phyloP scores from a whole-genome alignment of 2,888 invertebrate genomes.

The Torymus tubicola region DNA sequence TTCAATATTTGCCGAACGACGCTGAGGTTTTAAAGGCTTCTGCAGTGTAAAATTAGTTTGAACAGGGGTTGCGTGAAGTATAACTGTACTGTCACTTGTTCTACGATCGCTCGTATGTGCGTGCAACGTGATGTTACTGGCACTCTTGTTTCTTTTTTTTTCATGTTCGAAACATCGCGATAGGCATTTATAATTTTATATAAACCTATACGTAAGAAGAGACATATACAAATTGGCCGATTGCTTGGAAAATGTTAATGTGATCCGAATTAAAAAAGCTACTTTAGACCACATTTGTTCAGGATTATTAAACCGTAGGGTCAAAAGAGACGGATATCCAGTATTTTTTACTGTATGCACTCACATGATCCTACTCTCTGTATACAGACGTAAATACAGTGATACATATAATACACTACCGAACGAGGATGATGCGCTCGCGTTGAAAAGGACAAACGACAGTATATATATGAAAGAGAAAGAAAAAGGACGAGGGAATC shows the following conservation, averaged over 20 bases:
- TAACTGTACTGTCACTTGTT: too few relatives aligned
- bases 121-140: too few relatives aligned
- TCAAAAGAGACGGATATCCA: constrained; percentile 27
- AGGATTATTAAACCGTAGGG: constrained; percentile 21
- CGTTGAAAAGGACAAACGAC: background rate
- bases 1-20: too few relatives aligned
- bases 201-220: too few relatives aligned
- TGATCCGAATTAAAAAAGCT: constrained; percentile 29
- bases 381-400: background rate
- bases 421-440: background rate
- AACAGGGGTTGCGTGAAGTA: too few relatives aligned
- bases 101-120: too few relatives aligned
- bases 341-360: constrained; percentile 25
- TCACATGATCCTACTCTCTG: background rate
- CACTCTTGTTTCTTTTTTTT: too few relatives aligned
- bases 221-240: too few relatives aligned
- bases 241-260: background rate
- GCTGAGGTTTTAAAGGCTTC: background rate
- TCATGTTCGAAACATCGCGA: too few relatives aligned
- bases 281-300: constrained; percentile 32
- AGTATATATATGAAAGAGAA: background rate
- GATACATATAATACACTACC: background rate
- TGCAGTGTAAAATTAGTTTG: background rate
- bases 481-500: background rate
- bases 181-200: too few relatives aligned